Evolutionary conservation across 1,140 invertebrate species (phyloP).

Genomic region (Manduca sexta): DNA sequence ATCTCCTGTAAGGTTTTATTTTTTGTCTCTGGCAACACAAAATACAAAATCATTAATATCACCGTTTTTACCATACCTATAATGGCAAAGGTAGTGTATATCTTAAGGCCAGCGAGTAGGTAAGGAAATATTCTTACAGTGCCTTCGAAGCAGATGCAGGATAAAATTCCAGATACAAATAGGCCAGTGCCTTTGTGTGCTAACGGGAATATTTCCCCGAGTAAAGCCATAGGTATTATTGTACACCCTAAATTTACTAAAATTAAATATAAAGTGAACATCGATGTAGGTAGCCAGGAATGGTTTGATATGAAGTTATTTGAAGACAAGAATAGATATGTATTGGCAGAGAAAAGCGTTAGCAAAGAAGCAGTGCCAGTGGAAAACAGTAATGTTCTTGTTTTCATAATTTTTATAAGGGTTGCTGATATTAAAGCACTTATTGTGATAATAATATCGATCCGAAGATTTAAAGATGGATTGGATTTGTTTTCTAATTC

Average conservation of each 20-base stretch:
- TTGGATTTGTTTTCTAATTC: conserved; percentile 34
- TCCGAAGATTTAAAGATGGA: conserved; percentile 37
- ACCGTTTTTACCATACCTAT: conserved; percentile 30
- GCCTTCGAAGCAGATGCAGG: conserved; percentile 29
- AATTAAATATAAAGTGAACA: conserved; percentile 46
- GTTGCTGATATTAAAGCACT: conserved; percentile 44
- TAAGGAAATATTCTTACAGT: conserved; percentile 43
- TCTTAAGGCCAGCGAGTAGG: conserved; percentile 33
- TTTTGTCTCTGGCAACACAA: conserved; percentile 48
- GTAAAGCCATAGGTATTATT: conserved; percentile 44
- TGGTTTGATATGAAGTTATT: conserved; percentile 25
- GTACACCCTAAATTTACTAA: conserved; percentile 50
- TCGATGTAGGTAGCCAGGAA: conserved; percentile 32
- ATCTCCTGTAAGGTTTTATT: conserved; percentile 51
- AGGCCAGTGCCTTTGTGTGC: conserved; percentile 40
- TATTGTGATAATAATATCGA: conserved; percentile 46
- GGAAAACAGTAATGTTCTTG: conserved; percentile 38
- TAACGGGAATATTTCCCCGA: conserved; percentile 54
- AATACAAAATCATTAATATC: conserved; percentile 27
- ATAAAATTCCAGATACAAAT: conserved; percentile 26
- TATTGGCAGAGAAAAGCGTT: conserved; percentile 28
- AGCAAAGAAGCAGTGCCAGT: conserved; percentile 35
- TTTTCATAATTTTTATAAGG: conserved; percentile 41
- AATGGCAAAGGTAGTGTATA: conserved; percentile 45
- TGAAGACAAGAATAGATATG: conserved; percentile 30